phyloP scores from a whole-genome alignment of 2,797 vertebrate species.

The Phrynocephalus guinanensis region DNA sequence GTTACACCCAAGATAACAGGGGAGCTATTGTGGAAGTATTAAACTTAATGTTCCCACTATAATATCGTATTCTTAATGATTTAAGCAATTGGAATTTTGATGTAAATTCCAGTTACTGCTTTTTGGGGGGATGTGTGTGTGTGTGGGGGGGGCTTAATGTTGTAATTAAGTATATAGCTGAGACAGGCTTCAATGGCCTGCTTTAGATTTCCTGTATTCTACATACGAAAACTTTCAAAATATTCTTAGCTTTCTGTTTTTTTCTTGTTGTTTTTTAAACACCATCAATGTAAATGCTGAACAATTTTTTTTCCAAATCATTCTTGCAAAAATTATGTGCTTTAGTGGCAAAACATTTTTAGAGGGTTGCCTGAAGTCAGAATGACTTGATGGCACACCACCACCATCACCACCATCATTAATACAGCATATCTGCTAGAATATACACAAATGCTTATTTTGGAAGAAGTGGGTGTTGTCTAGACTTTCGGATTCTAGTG shows the following conservation, averaged over 20 bases:
- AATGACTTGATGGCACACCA: too few species aligned
- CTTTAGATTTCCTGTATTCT: background rate
- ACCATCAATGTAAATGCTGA: background rate
- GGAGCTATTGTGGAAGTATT: background rate
- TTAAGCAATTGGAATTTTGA: fast-evolving
- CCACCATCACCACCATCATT: too few species aligned
- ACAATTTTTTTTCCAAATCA: background rate
- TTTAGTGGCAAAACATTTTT: background rate
- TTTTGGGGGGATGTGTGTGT: background rate
- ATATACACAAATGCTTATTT: background rate
- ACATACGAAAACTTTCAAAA: background rate
- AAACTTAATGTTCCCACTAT: slow-evolving; percentile 9
- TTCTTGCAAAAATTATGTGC: background rate
- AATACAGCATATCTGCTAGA: background rate
- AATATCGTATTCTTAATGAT: background rate
- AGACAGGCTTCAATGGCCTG: background rate
- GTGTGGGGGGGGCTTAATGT: background rate
- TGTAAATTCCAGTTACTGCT: background rate
- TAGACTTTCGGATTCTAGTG: slow-evolving; percentile 1
- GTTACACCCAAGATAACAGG: fast-evolving
- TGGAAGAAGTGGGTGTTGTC: background rate
- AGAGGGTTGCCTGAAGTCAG: background rate
- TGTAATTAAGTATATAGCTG: background rate
- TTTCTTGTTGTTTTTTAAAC: background rate
- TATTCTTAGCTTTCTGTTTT: background rate